These are phyloP conservation scores for Apis florea DNA, from an alignment of 1,140 invertebrate species.

Conservation along the genomic window DNA sequence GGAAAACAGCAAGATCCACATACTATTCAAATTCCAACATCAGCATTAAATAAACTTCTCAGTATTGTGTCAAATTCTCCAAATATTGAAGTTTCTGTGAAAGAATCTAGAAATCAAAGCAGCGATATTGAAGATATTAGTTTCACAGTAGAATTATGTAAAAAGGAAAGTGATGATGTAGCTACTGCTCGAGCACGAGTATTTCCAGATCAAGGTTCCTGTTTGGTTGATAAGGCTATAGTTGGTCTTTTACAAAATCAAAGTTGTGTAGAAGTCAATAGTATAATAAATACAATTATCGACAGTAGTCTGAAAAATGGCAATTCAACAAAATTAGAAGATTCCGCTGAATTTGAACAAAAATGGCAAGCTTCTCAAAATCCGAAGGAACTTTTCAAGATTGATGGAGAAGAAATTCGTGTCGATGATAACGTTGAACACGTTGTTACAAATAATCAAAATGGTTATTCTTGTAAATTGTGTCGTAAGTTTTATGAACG, in stretches of 20 bases:
- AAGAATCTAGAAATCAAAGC: conserved; percentile 73
- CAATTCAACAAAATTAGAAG: conserved; percentile 65
- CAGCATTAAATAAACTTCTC: conserved; percentile 76
- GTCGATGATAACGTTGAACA: conserved; percentile 78
- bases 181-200: conserved; percentile 75
- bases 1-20: conserved; percentile 50
- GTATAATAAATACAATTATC: conserved; percentile 72
- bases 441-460: conserved; percentile 69
- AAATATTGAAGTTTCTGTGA: conserved; percentile 76
- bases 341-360: conserved; percentile 71
- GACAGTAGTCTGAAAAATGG: conserved; percentile 58
- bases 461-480: conserved; percentile 75
- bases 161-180: conserved; percentile 68
- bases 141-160: conserved; percentile 76
- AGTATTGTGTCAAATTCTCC: conserved; percentile 72
- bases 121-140: conserved; percentile 76
- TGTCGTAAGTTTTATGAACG: conserved; percentile 77
- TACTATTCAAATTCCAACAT: conserved; percentile 77
- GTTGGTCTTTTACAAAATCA: conserved; percentile 72
- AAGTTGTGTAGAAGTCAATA: conserved; percentile 70
- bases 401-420: conserved; percentile 78
- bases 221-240: conserved; percentile 75
- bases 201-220: conserved; percentile 78
- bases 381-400: conserved; percentile 75
- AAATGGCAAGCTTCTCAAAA: conserved; percentile 67